Evolutionary conservation across 2,888 invertebrate genomes (phyloP), one percentile per base, ranked within the genome.

Genomic region (Acleris holmiana): DNA sequence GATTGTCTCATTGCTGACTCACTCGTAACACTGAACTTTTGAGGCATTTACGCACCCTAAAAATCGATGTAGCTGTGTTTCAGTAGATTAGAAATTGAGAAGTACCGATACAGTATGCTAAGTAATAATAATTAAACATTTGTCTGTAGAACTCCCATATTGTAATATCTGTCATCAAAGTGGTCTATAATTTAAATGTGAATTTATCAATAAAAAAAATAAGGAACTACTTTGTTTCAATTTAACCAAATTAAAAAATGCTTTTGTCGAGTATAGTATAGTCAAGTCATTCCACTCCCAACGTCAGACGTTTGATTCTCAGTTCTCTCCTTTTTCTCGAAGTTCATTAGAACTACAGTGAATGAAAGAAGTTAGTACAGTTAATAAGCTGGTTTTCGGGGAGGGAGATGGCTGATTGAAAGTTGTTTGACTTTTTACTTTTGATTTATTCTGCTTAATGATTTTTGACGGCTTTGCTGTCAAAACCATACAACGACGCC

Each of bases 121-220:
- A 84, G 80, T 85, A 82, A 80, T 79, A 76, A 83, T 71, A 75
- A 73, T 85, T 81, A 89, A 91, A 60, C 89, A 88, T 86, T 85
- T 88, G 80, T 90, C 88, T 83, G 89, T 91, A 91, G 91, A 83
- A 80, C 83, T 84, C 83, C 86, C 82, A 79, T 86, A 82, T 71
- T 86, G 80, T 88, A 87, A 86, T 84, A 89, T 83, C 89, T 86
- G 82, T 89, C 90, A 89, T 87, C 88, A 84, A 91, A 86, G 84
- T 91, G 91, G 85, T 91, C 88, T 90, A 88, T 91, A 83, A 90
- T 91, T 91, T 91, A 89, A 92, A 92, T 91, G 91, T 92, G 91
- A 90, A 90, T 91, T 91, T 91, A 91, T 90, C 90, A 91, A 91
- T 91, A 91, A 91, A 91, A 86, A 81, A 86, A 80, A 80, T 85